These are phyloP conservation scores for Sebastolobus alascanus DNA, from an alignment of 2,797 vertebrate genomes.

Conservation along the genomic window DNA sequence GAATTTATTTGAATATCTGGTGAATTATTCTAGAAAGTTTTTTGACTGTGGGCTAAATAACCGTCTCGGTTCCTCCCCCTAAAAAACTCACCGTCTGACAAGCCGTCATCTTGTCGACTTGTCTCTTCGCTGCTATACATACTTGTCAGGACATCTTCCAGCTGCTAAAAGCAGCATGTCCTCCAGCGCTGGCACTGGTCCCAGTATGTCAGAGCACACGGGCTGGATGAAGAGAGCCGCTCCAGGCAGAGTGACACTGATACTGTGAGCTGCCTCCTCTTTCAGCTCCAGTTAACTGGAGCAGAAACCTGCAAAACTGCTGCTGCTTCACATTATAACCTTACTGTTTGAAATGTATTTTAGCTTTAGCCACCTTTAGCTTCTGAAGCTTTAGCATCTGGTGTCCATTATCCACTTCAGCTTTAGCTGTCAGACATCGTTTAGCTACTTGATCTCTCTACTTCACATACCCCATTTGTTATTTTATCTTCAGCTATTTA, in stretches of 20 bases:
- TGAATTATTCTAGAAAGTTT: background rate
- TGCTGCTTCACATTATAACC: background rate
- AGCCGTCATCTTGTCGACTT: background rate
- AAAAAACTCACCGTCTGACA: background rate
- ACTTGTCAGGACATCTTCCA: slow-evolving; percentile 53
- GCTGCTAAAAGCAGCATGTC: slow-evolving; percentile 51
- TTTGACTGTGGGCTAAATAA: background rate
- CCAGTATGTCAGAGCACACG: slow-evolving; percentile 48
- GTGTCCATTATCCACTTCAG: background rate
- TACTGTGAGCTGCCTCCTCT: slow-evolving; percentile 27
- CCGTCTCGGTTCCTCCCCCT: background rate
- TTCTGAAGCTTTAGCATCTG: background rate
- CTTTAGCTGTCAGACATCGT: background rate
- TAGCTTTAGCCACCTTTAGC: background rate
- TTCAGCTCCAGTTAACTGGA: slow-evolving; percentile 21
- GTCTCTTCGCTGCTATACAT: slow-evolving; percentile 11
- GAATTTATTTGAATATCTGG: background rate
- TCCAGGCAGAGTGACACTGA: slow-evolving; percentile 46
- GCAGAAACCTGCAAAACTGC: slow-evolving; percentile 23
- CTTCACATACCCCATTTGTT: background rate
- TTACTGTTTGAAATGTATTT: background rate
- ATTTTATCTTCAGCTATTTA: too few species aligned
- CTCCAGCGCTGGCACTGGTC: slow-evolving; percentile 55
- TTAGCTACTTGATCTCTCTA: background rate
- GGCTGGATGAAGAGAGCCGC: slow-evolving; percentile 29